Conservation (phyloP, 2,797 vertebrate species). For the Hozukius guyotensis region DNA sequence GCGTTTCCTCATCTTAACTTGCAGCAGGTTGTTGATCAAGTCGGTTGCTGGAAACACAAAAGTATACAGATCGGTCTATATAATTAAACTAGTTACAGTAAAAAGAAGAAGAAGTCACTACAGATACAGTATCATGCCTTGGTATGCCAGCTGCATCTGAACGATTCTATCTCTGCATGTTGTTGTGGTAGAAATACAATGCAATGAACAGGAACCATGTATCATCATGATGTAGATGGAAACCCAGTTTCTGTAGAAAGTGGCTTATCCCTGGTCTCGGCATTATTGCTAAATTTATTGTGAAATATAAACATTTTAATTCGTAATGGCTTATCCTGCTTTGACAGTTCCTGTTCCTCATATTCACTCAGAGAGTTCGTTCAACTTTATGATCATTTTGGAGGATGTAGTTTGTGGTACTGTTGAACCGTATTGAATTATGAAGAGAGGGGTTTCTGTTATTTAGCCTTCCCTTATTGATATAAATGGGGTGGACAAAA, state of each 20-base stretch:
- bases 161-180: background rate
- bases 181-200: background rate
- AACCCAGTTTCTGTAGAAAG: background rate
- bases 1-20: conserved; percentile 95
- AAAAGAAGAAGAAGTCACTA: fast-evolving
- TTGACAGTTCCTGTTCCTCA: background rate
- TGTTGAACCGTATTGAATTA: background rate
- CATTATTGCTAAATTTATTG: background rate
- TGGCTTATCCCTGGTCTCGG: background rate
- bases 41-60: conserved; percentile 85
- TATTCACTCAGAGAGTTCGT: background rate
- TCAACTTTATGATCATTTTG: background rate
- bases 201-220: background rate
- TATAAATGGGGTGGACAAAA: background rate
- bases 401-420: background rate
- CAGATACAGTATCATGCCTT: background rate
- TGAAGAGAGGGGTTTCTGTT: background rate
- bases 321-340: background rate
- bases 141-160: too few relatives aligned
- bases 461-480: background rate
- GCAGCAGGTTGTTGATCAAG: conserved; percentile 94
- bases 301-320: background rate
- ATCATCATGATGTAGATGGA: background rate
- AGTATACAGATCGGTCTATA: background rate
- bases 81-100: background rate